Evolutionary conservation across 2,113 vertebrate genomes (phyloP), one percentile per base, ranked within the genome.

Genomic region (Butorides virescens): DNA sequence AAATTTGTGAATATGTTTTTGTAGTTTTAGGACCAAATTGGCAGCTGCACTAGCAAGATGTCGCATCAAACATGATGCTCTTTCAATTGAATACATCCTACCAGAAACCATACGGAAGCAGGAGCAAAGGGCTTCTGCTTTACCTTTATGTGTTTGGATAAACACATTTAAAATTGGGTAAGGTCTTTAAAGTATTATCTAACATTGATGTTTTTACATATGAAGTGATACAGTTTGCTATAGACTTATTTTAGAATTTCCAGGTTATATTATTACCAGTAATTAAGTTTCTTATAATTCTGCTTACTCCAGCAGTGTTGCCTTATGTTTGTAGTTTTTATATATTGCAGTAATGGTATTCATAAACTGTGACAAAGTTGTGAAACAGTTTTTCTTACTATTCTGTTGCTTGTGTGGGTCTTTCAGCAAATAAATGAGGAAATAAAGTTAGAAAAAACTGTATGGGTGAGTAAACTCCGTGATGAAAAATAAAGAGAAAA

Each of bases 11-110:
- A 86, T 93, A 27, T 93, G 18, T 83, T 5, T 96, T 91, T 96
- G 32, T 96, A 99, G 99, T 93, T 99, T 87, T 88, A 99, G 97
- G 97, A 99, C 97, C 72, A 99, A 99, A 87, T 95, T 99, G 94
- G 99, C 99, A 67, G 99, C 99, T 20, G 98, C 99, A 4, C 62
- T 99, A 90, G 99, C 99, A 56, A 98, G 99, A 71, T 99, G 90
- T 96, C 98, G 99, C 91, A 99, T 99, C 97, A 99, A 99, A 95
- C 96, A 98, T 3, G 93, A 98, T 71, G 98, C 99, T 93, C 88
- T 97, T 87, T 98, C 98, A 58, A 98, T 99, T 85, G 98, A 99
- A 23, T 94, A 92, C 42, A 96, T 99, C 92, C 96, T 99, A 72
- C 99, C 99, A 10, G 98, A 99, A 96, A 96, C 70, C 5, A 50